Evolutionary conservation across 2,888 invertebrate genomes (phyloP), one percentile per base, ranked within the genome.

Genomic region (Geotrupes spiniger): DNA sequence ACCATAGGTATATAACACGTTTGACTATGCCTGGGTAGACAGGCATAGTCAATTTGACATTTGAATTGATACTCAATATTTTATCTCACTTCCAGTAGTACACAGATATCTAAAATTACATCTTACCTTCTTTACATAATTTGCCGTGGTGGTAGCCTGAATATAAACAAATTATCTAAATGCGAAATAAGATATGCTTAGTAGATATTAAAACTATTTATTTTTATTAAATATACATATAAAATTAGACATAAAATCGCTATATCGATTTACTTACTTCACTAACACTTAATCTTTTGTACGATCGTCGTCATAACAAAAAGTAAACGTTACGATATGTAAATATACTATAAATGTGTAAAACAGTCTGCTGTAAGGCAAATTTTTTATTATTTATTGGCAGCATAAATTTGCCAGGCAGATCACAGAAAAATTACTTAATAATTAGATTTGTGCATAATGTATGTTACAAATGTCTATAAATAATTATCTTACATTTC

Each of bases 341-440:
- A 9, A 39, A 9, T 21, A 39, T 21, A n/a, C n/a, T 29, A 8
- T 33, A 33, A 15, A 33, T 33, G 14, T 39, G 25, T 21, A 11
- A 21, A 42, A 42, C 54, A 55, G 56, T 56, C 56, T 46, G 49
- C 38, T 51, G 33, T 46, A 51, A 51, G 53, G 53, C 56, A 47
- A 51, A 51, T 54, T 31, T 38, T 47, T 54, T 33, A 12, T 28
- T 37, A 46, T 31, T 31, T 53, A 37, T 39, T 48, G 50, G 52
- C 51, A 47, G 42, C 29, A 28, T 36, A 41, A 42, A 47, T 49
- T 52, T 52, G 53, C 56, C 52, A 47, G 42, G 56, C 54, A 58
- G 51, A 58, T 58, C 58, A 58, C 58, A 58, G 58, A 52, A 52
- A 21, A 44, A 43, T 52, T 44, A 16, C 26, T 26, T 38, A 28